A percentile compares a stretch with the other conserved stretches of the same genome.
These are phyloP conservation scores for Drepana arcuata DNA, from an alignment of 1,140 invertebrate genomes.

Conservation along the genomic window DNA sequence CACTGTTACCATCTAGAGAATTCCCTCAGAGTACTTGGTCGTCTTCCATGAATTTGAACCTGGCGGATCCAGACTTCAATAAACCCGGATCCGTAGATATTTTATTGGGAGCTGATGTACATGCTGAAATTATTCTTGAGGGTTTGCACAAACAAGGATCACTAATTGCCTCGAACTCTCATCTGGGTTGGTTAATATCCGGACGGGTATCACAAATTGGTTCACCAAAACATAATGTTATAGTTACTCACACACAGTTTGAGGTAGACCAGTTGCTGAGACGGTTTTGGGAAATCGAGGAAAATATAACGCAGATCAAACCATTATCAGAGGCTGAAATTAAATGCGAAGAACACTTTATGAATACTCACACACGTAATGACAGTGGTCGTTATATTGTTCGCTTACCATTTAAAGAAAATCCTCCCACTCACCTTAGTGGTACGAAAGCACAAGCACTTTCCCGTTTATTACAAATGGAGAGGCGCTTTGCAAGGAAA, in stretches of 20 bases:
- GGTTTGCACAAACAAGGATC: background rate
- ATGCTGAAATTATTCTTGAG: background rate
- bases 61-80: background rate
- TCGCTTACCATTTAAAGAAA: slow-evolving; percentile 13
- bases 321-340: slow-evolving; percentile 7
- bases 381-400: slow-evolving; percentile 13
- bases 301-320: background rate
- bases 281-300: slow-evolving; percentile 16
- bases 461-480: slow-evolving; percentile 9
- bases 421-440: slow-evolving; percentile 4
- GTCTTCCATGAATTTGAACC: background rate
- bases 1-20: background rate
- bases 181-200: background rate
- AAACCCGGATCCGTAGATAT: background rate
- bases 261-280: slow-evolving; percentile 16
- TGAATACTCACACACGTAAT: slow-evolving; percentile 11
- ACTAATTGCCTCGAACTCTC: background rate
- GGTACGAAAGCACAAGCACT: slow-evolving; percentile 5
- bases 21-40: background rate
- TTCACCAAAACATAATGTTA: too few relatives aligned
- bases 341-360: slow-evolving; percentile 20
- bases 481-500: slow-evolving; percentile 8
- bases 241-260: too few relatives aligned
- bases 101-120: background rate
- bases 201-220: too few relatives aligned